Conservation (phyloP, 2,888 invertebrate genomes). For the Sicus ferrugineus region DNA sequence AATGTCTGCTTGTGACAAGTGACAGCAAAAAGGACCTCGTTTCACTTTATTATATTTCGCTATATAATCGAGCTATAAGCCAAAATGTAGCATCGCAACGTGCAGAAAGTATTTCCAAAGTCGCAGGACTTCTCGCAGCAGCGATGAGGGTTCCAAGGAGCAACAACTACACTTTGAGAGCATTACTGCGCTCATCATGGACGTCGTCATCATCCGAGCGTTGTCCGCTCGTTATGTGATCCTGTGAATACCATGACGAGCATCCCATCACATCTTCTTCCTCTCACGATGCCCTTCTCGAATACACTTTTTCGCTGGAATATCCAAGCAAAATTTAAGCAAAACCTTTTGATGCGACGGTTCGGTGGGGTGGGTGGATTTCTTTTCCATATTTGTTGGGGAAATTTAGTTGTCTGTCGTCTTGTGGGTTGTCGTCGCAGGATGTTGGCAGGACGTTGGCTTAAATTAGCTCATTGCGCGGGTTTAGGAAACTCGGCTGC, state of each 20-base stretch:
- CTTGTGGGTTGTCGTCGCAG: constrained; percentile 43
- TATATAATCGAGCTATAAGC: constrained; percentile 25
- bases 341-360: neutral
- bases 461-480: constrained; percentile 23
- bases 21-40: constrained; percentile 33
- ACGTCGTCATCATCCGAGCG: constrained; percentile 25
- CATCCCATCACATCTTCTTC: neutral
- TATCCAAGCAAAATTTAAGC: constrained; percentile 2
- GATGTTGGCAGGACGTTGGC: constrained; percentile 15
- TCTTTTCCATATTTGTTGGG: constrained; percentile 41
- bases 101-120: neutral
- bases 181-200: neutral
- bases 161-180: too few species aligned
- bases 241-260: constrained; percentile 16
- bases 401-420: constrained; percentile 52
- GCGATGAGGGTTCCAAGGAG: neutral
- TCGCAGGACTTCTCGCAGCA: constrained; percentile 8
- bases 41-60: constrained; percentile 20
- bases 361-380: constrained; percentile 37
- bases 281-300: too few species aligned
- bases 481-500: neutral
- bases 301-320: constrained; percentile 11
- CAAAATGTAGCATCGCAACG: constrained; percentile 22
- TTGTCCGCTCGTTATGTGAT: constrained; percentile 30
- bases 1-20: constrained; percentile 21